Evolutionary conservation across 30 jellyfish, hydroid and myxozoan species (phyloP).

Genomic region (Hydractinia symbiolongicarpus): DNA sequence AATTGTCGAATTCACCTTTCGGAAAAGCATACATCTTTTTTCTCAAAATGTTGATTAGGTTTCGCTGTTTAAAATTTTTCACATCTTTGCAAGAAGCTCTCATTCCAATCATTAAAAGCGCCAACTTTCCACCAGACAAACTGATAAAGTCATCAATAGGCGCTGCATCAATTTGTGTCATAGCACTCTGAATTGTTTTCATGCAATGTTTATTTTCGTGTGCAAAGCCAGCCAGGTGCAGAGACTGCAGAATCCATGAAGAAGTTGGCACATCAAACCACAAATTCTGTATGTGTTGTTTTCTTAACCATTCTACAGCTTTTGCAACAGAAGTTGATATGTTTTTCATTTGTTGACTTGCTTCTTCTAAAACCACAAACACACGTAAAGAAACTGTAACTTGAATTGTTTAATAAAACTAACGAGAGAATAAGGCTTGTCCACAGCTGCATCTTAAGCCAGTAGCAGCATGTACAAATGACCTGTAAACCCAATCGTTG

Average conservation of each 20-base stretch:
- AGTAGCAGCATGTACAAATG: no score
- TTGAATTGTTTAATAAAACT: no score
- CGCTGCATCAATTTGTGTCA: background rate
- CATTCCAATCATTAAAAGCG: background rate
- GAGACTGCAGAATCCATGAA: background rate
- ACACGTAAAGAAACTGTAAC: no score
- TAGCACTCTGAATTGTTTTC: background rate
- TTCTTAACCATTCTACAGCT: conserved; percentile 6
- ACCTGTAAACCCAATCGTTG: no score
- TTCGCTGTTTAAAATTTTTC: background rate
- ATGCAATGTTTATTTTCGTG: background rate
- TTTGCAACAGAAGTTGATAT: background rate
- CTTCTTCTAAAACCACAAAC: no score
- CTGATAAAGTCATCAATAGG: background rate
- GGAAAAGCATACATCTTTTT: background rate
- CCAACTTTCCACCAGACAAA: conserved; percentile 7
- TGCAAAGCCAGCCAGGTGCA: background rate
- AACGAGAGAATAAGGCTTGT: no score
- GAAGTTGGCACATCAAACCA: background rate
- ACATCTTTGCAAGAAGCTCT: conserved; percentile 6
- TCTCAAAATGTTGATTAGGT: background rate
- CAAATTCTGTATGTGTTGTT: background rate
- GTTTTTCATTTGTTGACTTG: no score
- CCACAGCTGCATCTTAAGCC: no score
- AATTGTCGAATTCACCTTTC: background rate